phyloP scores from a whole-genome alignment of 2,888 invertebrate genomes.

The Flabesymbios commensalis region DNA sequence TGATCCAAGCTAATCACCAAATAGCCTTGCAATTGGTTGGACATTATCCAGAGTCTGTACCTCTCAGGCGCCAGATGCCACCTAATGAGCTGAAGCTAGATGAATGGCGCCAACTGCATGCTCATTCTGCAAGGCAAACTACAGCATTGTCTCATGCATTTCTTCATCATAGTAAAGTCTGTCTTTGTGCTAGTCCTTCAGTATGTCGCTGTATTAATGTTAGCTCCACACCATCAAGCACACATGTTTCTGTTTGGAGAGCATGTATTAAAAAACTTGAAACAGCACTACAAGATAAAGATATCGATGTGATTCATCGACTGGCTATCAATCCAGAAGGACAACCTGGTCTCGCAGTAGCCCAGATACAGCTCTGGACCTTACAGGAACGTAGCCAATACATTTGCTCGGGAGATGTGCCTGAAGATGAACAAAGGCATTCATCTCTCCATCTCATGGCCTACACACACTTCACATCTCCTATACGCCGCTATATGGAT shows the following conservation, averaged over 20 bases:
- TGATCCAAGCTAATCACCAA: slow-evolving; percentile 43
- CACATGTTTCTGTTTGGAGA: too few relatives aligned
- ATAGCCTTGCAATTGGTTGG: slow-evolving; percentile 40
- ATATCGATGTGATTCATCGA: slow-evolving; percentile 34
- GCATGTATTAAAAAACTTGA: too few relatives aligned
- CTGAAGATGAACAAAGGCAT: slow-evolving; percentile 27
- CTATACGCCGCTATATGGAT: slow-evolving; percentile 47
- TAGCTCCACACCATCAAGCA: too few relatives aligned
- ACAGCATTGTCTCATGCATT: slow-evolving; percentile 46
- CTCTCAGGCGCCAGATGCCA: slow-evolving; percentile 39
- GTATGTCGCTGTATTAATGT: too few relatives aligned
- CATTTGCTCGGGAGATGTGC: slow-evolving; percentile 32
- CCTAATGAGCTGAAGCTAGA: slow-evolving; percentile 37
- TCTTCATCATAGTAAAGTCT: slow-evolving; percentile 35
- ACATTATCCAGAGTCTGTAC: slow-evolving; percentile 40
- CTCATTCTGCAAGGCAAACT: slow-evolving; percentile 45
- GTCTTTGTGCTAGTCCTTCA: slow-evolving; percentile 40
- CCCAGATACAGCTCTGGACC: slow-evolving; percentile 36
- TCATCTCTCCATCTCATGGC: slow-evolving; percentile 41
- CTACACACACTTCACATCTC: slow-evolving; percentile 47
- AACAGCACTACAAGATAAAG: slow-evolving; percentile 33
- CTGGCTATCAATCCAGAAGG: slow-evolving; percentile 41
- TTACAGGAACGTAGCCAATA: slow-evolving; percentile 40
- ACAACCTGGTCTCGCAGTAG: slow-evolving; percentile 48
- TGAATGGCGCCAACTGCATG: slow-evolving; percentile 31